Percentiles rank a stretch among this genome's conserved stretches.
Evolutionary conservation across 2,888 invertebrate genomes (phyloP).

Genomic region (Auanema freiburgensis): DNA sequence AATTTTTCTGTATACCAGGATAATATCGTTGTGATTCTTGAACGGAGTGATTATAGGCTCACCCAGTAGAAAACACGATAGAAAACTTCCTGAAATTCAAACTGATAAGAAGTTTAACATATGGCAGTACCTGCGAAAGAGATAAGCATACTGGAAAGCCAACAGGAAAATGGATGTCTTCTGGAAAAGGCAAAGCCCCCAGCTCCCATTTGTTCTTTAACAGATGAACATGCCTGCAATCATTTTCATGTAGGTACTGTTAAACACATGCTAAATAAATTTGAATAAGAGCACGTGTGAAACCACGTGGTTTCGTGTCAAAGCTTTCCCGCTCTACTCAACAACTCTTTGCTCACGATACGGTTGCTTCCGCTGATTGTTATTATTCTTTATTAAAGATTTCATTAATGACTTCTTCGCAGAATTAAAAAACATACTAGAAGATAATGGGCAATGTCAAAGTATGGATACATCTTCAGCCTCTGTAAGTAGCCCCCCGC

Average conservation of each 20-base stretch:
- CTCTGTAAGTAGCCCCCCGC: constrained; percentile 98
- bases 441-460: constrained; percentile 96
- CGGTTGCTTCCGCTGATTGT: background rate
- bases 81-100: constrained; percentile 74
- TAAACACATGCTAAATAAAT: background rate
- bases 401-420: background rate
- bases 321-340: no score
- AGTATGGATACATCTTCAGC: constrained; percentile 98
- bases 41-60: constrained; percentile 94
- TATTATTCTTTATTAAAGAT: background rate
- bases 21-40: constrained; percentile 87
- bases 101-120: background rate
- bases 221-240: constrained; percentile 52
- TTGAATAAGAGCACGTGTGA: background rate
- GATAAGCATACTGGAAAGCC: constrained; percentile 95
- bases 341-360: no score
- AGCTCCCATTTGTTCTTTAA: constrained; percentile 66
- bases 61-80: constrained; percentile 89
- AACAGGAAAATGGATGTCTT: constrained; percentile 94
- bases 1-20: constrained; percentile 65
- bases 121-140: constrained; percentile 81
- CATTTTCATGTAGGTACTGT: background rate
- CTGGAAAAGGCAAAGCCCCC: constrained; percentile 88
- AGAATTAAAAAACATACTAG: constrained; percentile 42
- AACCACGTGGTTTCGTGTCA: background rate